Conservation (phyloP, 2,113 vertebrate species). For the Melanerpes formicivorus region DNA sequence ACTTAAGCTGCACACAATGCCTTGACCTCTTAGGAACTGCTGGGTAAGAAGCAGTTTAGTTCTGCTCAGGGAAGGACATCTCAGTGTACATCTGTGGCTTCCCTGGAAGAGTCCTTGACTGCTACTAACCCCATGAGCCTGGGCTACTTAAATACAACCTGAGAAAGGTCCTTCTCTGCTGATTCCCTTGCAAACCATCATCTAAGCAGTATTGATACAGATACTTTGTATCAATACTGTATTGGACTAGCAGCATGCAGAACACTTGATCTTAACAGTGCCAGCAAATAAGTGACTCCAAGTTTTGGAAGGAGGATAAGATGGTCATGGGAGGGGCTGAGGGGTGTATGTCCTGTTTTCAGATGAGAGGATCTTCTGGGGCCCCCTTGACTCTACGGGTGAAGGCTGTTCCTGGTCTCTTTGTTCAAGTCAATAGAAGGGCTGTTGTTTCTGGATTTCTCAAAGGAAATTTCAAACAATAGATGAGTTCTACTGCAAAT, state of each 20-base stretch:
- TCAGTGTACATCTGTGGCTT: not conserved
- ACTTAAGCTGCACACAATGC: not conserved
- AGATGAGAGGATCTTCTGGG: not conserved
- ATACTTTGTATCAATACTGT: fast-evolving
- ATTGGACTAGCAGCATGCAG: not conserved
- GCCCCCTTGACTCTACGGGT: not conserved
- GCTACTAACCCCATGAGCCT: not conserved
- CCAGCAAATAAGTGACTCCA: not conserved
- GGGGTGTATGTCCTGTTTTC: not conserved
- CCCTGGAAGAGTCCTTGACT: not conserved
- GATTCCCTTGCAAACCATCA: not conserved
- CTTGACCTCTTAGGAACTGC: not conserved
- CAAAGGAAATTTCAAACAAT: not conserved
- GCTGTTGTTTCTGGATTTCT: conserved; percentile 7
- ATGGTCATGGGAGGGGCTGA: not conserved
- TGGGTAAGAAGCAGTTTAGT: not conserved
- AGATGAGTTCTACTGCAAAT: not conserved
- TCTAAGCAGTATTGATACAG: not conserved
- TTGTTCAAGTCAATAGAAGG: not conserved
- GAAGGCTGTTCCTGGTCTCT: not conserved
- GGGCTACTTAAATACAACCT: not conserved
- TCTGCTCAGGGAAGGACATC: not conserved
- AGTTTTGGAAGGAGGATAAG: not conserved
- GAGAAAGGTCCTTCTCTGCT: not conserved
- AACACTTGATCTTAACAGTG: not conserved